Evolutionary conservation across 1,140 invertebrate species (phyloP), one percentile per base, ranked within the genome.

Genomic region (Drosophila lacteicornis): DNA sequence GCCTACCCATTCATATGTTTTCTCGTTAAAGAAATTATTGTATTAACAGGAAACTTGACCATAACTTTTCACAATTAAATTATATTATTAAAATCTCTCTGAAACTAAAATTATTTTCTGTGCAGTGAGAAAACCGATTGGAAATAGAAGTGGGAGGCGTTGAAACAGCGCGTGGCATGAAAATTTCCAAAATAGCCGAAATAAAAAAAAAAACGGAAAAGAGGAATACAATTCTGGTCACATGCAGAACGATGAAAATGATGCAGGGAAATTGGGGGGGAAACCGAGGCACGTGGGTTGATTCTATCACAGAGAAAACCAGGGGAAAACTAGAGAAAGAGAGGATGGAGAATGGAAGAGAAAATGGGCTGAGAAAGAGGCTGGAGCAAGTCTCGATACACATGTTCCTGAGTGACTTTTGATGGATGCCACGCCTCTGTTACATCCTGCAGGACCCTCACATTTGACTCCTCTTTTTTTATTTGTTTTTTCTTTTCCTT

Each of bases 341-440:
- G 45, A 56, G 49, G 33, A 11, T 30, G 60, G 60, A 67, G 49
- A 76, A 17, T 47, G 13, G 43, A 33, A 53, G 47, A 53, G 25
- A 57, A 46, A 61, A 45, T 50, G 15, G 45, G 6, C 11, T 36
- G 33, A 36, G 33, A 36, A 40, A 53, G 69, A 56, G 71, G 60
- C 59, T 42, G 70, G 36, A 40, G 46, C 57, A 49, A 38, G 51
- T 30, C 43, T 22, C 43, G 43, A 60, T 68, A 77, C 82, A 87
- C 66, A 86, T 87, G 75, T 87, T 71, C 76, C 78, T 80, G 70
- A 86, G 70, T 76, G 83, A 87, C 83, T 82, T 69, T 65, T 82
- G 79, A 82, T 73, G 61, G 55, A 78, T 71, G 74, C 59, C 62
- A 79, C 77, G 82, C 82, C 82, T 80, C 81, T 50, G 40, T 38